Conservation (phyloP, 2,113 vertebrate genomes). For the Odontesthes bonariensis region DNA sequence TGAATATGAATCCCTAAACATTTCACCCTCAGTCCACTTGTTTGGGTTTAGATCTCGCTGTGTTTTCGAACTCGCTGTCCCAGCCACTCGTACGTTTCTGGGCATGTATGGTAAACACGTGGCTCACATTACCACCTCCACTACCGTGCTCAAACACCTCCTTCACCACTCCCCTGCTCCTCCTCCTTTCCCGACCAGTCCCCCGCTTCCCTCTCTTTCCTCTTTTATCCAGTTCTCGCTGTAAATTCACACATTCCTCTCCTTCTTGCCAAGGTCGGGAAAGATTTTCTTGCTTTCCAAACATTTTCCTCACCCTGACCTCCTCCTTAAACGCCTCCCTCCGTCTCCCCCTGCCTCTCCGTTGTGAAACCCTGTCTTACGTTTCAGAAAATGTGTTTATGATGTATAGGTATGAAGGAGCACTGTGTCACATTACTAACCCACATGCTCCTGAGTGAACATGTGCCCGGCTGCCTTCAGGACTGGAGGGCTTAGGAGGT, state of each 20-base stretch:
- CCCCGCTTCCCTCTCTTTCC: not conserved
- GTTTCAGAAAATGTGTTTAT: conserved; percentile 54
- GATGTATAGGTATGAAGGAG: conserved; percentile 13
- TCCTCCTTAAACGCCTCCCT: conserved; percentile 1
- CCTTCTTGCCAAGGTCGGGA: conserved; percentile 16
- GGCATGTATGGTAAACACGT: conserved; percentile 76
- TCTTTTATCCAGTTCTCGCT: conserved; percentile 12
- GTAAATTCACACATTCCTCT: conserved; percentile 61
- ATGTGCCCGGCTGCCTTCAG: not conserved
- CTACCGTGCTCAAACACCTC: conserved; percentile 24
- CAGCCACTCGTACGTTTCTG: conserved; percentile 60
- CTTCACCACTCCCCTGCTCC: conserved; percentile 10
- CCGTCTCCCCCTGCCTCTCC: not conserved
- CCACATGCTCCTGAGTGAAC: not conserved
- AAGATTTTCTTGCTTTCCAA: conserved; percentile 8
- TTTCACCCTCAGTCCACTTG: not conserved
- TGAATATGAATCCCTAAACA: too few relatives aligned
- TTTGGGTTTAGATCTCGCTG: conserved; percentile 8
- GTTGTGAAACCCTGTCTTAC: conserved; percentile 55
- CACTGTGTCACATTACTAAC: not conserved
- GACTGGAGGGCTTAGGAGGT: not conserved
- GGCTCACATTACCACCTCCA: conserved; percentile 71
- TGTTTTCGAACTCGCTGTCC: conserved; percentile 71
- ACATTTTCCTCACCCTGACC: conserved; percentile 1
- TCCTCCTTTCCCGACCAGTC: not conserved